These are phyloP conservation scores for Apotomis betuletana DNA, from an alignment of 2,888 invertebrate genomes.

Conservation along the genomic window DNA sequence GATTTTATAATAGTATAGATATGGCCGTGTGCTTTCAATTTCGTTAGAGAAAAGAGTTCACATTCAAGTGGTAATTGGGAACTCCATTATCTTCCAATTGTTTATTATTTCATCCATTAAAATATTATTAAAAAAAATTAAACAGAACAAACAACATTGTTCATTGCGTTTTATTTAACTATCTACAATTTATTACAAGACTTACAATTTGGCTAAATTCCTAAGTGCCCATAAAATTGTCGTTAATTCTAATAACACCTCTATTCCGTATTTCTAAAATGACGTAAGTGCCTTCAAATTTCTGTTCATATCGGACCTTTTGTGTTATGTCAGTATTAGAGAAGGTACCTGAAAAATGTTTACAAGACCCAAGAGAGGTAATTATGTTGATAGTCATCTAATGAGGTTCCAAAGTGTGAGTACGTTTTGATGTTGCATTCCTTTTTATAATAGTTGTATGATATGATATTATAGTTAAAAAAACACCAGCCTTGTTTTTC, in stretches of 20 bases:
- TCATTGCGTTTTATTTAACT: neutral
- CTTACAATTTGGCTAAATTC: neutral
- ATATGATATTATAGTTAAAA: too few relatives aligned
- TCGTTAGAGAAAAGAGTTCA: neutral
- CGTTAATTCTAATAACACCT: neutral
- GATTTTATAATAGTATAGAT: too few relatives aligned
- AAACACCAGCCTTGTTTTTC: too few relatives aligned
- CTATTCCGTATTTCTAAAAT: neutral
- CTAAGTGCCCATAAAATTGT: neutral
- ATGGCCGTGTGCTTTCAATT: too few relatives aligned
- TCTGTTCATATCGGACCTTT: neutral
- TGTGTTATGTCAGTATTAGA: neutral
- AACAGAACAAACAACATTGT: neutral
- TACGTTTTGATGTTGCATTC: too few relatives aligned
- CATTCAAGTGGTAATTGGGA: neutral
- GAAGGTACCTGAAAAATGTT: too few relatives aligned
- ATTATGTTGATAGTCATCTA: too few relatives aligned
- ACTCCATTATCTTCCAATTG: neutral
- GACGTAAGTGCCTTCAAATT: neutral
- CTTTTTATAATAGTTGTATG: too few relatives aligned
- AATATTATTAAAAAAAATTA: neutral
- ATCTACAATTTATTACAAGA: neutral
- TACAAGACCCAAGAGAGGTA: too few relatives aligned
- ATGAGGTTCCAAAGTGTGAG: too few relatives aligned
- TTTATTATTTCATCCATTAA: neutral